These are phyloP conservation scores for Euphydryas editha DNA, from an alignment of 2,888 invertebrate species.

Conservation along the genomic window DNA sequence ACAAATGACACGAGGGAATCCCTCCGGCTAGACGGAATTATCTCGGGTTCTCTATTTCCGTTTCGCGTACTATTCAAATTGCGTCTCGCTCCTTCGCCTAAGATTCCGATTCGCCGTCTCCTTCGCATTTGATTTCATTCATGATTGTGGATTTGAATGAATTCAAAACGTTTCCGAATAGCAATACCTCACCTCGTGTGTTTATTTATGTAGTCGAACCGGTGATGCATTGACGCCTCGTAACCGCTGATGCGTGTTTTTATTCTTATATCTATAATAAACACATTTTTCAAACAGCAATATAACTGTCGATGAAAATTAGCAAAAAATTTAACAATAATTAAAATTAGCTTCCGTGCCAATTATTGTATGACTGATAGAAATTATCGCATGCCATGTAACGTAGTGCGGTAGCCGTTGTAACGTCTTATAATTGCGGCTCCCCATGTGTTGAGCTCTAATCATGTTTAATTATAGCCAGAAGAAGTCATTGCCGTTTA, in stretches of 20 bases:
- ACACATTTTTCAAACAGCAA: conserved; percentile 7
- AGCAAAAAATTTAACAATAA: conserved; percentile 41
- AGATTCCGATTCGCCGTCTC: conserved; percentile 57
- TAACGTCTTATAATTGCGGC: conserved; percentile 78
- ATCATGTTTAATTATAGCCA: conserved; percentile 80
- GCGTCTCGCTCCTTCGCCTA: conserved; percentile 64
- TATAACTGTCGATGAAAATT: conserved; percentile 3
- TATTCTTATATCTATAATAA: conserved; percentile 1
- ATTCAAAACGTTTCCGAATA: conserved; percentile 62
- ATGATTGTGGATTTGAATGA: conserved; percentile 79
- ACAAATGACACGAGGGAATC: conserved; percentile 83
- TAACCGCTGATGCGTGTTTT: conserved; percentile 17
- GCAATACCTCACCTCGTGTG: conserved; percentile 51
- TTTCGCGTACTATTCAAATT: conserved; percentile 82
- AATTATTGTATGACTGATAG: conserved; percentile 70
- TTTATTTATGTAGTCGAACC: conserved; percentile 56
- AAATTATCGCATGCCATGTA: conserved; percentile 71
- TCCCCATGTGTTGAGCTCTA: conserved; percentile 80
- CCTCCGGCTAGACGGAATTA: conserved; percentile 83
- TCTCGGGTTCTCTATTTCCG: conserved; percentile 82
- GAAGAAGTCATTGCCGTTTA: conserved; percentile 79
- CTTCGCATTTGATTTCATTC: conserved; percentile 81
- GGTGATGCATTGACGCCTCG: conserved; percentile 59
- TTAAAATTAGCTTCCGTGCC: conserved; percentile 72
- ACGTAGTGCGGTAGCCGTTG: conserved; percentile 71